Evolutionary conservation across 2,888 invertebrate species (phyloP).

Genomic region (Ormyrus nitidulus): DNA sequence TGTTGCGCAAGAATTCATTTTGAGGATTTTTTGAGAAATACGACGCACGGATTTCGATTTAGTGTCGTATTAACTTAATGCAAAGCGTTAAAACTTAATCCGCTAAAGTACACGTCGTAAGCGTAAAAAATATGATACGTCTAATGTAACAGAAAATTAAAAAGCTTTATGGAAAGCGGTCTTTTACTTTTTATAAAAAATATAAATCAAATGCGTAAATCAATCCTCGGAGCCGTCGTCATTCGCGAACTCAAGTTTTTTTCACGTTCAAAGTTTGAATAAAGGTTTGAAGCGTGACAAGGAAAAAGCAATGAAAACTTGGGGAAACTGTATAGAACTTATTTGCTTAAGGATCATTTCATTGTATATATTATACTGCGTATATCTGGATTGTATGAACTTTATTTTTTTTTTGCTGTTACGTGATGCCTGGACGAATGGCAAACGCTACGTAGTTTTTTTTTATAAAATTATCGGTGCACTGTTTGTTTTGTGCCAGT

Average conservation of each 20-base stretch:
- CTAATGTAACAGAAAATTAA: not conserved
- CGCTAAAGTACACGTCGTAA: too few species aligned
- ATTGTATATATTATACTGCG: conserved; percentile 3
- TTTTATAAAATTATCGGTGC: conserved; percentile 19
- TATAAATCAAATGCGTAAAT: too few species aligned
- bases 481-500: too few species aligned
- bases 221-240: too few species aligned
- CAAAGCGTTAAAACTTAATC: too few species aligned
- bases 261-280: not conserved
- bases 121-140: not conserved
- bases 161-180: not conserved
- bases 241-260: not conserved
- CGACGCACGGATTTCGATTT: too few species aligned
- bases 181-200: not conserved
- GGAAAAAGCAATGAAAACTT: conserved; percentile 1
- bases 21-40: too few species aligned
- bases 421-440: conserved; percentile 21
- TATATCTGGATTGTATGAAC: not conserved
- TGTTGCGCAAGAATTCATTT: too few species aligned
- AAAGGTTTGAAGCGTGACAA: conserved; percentile 11
- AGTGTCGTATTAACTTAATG: too few species aligned
- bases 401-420: conserved; percentile 5
- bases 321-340: conserved; percentile 5
- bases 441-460: conserved; percentile 21
- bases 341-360: conserved; percentile 41